Conservation (phyloP, 1,140 invertebrate genomes). For the Pygmarrhopalites habei region DNA sequence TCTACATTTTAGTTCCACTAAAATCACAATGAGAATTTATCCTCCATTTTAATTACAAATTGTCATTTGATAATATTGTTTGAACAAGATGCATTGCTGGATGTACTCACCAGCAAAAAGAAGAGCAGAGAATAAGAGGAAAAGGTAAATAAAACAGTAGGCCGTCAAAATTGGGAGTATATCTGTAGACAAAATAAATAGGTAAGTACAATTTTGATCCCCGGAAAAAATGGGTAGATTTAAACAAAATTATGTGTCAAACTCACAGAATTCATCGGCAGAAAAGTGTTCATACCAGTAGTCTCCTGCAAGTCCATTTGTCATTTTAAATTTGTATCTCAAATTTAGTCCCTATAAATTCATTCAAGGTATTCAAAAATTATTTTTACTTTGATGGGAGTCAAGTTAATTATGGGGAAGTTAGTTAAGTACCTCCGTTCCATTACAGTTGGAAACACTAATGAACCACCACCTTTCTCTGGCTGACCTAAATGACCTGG, state of each 20-base stretch:
- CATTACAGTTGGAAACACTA: conserved; percentile 62
- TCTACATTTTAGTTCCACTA: conserved; percentile 62
- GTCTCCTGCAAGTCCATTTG: conserved; percentile 66
- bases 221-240: not conserved
- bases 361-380: conserved; percentile 31
- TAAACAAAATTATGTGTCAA: conserved; percentile 20
- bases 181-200: conserved; percentile 50
- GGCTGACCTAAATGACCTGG: conserved; percentile 56
- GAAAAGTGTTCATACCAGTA: conserved; percentile 81
- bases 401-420: conserved; percentile 2
- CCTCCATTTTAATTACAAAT: not conserved
- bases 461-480: conserved; percentile 73
- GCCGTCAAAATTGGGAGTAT: conserved; percentile 62
- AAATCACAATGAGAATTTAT: too few relatives aligned
- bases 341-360: conserved; percentile 61
- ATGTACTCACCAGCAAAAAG: conserved; percentile 51
- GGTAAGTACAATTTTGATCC: not conserved
- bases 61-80: not conserved
- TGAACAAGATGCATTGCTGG: not conserved
- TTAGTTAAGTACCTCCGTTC: conserved; percentile 50
- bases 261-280: conserved; percentile 86
- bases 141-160: conserved; percentile 56
- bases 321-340: conserved; percentile 65
- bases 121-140: conserved; percentile 56
- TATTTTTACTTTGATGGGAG: not conserved